Base-by-base conservation (phyloP, 2,113 vertebrate genomes). In the Sclerurus mexicanus region DNA sequence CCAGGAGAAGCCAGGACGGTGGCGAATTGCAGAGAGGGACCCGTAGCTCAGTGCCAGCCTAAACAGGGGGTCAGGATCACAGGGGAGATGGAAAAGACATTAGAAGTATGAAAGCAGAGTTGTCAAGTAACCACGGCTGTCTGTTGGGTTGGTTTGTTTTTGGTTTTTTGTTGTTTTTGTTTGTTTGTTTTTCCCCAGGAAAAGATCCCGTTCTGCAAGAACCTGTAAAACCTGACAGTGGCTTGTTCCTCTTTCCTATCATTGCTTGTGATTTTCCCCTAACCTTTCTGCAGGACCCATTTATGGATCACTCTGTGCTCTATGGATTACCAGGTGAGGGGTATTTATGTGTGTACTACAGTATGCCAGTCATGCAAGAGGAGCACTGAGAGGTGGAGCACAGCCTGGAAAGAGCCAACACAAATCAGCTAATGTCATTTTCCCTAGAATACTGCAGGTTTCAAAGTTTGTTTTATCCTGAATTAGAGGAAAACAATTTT, bases 401-500 rank as follows among this genome's bases (percentile, higher is more conserved):
- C 3, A 5, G 84, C 47, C 52, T 68, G 62, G 14, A 44, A 90
- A 60, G 73, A 80, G 46, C 25, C 79, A 83, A 46, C 37, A 33
- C 22, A 50, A 79, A 73, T 33, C 66, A 89, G 84, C 16, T 27
- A 83, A 90, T 77, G 18, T 58, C 40, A 42, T 67, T 88, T 92
- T 7, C 72, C 16, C 59, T 69, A 13, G 66, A 80, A 76, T 23
- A 9, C 42, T 73, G 37, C 21, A 69, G 63, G 50, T 86, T 93
- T 94, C 75, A 80, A 53, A 69, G 88, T 85, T 85, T 93, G 82
- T 76, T 95, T 90, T 88, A 88, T 69, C 63, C 50, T 39, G n/a
- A 93, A 27, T 50, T 40, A 73, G 67, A 62, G 93, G 75, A 95
- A 97, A 93, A 73, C 85, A 85, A 69, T 42, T 86, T 63, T 90